These are phyloP conservation scores for Neodiprion fabricii DNA, from an alignment of 1,140 invertebrate species.

Conservation along the genomic window DNA sequence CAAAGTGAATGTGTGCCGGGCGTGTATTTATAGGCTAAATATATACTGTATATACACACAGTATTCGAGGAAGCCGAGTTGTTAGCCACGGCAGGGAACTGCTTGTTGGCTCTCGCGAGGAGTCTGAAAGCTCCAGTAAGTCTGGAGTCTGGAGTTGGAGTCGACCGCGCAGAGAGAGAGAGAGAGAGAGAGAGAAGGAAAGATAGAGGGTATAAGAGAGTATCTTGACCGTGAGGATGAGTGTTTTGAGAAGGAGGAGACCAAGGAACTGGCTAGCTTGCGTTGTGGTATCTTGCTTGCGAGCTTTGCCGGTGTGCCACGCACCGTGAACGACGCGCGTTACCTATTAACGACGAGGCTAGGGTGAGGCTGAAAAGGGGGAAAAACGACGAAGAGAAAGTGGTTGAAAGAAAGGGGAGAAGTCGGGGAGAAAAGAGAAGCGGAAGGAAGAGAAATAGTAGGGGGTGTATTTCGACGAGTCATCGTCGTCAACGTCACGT, in stretches of 20 bases:
- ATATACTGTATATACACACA: no score
- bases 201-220: not conserved
- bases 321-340: constrained; percentile 2
- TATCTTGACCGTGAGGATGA: not conserved
- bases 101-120: not conserved
- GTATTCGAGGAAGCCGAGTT: no score
- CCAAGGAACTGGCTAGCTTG: not conserved
- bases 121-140: not conserved
- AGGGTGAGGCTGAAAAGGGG: not conserved
- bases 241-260: not conserved
- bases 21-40: no score
- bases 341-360: not conserved
- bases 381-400: not conserved
- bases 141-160: not conserved
- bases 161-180: not conserved
- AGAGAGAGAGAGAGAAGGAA: not conserved
- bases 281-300: no score
- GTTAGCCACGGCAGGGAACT: no score
- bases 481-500: no score
- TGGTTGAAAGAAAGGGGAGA: not conserved
- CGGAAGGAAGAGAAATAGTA: not conserved
- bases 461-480: no score
- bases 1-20: no score
- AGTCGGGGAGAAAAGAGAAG: not conserved
- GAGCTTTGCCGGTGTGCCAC: no score